Evolutionary conservation across 2,888 invertebrate species (phyloP), one percentile per base, ranked within the genome.

Genomic region (Pilophorus perplexus): DNA sequence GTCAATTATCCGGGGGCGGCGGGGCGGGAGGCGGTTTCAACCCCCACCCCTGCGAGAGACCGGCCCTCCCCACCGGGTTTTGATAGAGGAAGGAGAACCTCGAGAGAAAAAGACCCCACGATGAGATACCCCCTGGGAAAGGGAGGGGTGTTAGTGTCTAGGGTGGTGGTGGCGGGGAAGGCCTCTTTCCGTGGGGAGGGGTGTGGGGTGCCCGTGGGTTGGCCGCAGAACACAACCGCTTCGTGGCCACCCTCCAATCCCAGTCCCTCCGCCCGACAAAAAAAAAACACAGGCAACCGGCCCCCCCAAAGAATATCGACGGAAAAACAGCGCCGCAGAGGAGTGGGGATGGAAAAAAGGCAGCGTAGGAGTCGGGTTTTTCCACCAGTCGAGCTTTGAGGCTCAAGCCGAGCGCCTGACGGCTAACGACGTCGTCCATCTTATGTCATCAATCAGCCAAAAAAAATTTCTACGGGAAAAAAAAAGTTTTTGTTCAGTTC

Each of bases 211-310:
- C 20, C 67, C 66, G 66, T 67, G 69, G 69, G 71, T 68, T 69
- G 54, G 69, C 70, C 69, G 60, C 67, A 70, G 68, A 69, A 67
- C 71, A 67, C 68, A 69, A 69, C 71, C 71, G 66, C 66, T 66
- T 66, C 66, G 66, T 66, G 67, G 67, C 67, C 64, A 67, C 69
- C 68, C 69, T 69, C 69, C 69, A 69, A 70, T 68, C 69, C 69
- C 46, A 67, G 69, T 54, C 57, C 68, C n/a, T n/a, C n/a, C 70
- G 69, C 67, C 67, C 66, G 55, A 71, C 70, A 67, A 70, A 69
- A 71, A n/a, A n/a, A n/a, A 71, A 71, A 70, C 67, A 64, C 60
- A 59, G 67, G 66, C 67, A 20, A 6, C 60, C n/a, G 48, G 64
- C 65, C 44, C 55, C 67, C 64, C 67, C 62, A 67, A 67, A 66